These are phyloP conservation scores for Mustelus asterias DNA, from an alignment of 2,113 vertebrate genomes.

Conservation along the genomic window DNA sequence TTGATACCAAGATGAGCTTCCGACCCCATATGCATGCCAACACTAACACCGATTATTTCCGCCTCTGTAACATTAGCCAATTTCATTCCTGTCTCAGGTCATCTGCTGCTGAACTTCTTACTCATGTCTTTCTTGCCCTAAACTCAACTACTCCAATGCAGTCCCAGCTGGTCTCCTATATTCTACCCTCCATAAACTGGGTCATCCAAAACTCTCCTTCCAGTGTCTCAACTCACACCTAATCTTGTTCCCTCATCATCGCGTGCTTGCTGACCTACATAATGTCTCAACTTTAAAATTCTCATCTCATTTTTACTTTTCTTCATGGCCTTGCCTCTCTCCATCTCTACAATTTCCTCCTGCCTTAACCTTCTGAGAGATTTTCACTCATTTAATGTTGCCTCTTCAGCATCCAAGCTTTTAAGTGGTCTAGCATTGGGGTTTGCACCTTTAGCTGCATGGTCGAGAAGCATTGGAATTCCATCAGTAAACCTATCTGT, in stretches of 20 bases:
- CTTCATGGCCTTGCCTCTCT: neutral
- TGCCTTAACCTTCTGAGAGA: neutral
- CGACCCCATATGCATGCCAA: neutral
- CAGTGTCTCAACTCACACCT: neutral
- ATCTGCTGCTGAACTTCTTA: neutral
- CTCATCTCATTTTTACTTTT: no score
- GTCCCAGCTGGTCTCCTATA: neutral
- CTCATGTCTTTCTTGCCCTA: neutral
- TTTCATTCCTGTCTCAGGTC: neutral
- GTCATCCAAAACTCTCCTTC: neutral
- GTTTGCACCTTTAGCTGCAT: neutral
- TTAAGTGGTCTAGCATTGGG: neutral
- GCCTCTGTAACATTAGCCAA: neutral
- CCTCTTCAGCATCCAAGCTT: neutral
- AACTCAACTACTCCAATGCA: neutral
- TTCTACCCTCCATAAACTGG: neutral
- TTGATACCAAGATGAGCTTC: neutral
- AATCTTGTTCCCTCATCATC: neutral
- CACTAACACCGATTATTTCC: neutral
- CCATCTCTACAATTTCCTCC: neutral
- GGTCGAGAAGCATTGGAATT: neutral
- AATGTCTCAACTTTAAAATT: no score
- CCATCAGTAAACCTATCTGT: neutral
- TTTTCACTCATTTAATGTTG: neutral
- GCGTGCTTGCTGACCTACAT: neutral